A percentile compares a stretch with the other conserved stretches of the same genome.
These are phyloP conservation scores for Saxidomus purpurata DNA, from an alignment of 1,140 invertebrate genomes.

Conservation along the genomic window DNA sequence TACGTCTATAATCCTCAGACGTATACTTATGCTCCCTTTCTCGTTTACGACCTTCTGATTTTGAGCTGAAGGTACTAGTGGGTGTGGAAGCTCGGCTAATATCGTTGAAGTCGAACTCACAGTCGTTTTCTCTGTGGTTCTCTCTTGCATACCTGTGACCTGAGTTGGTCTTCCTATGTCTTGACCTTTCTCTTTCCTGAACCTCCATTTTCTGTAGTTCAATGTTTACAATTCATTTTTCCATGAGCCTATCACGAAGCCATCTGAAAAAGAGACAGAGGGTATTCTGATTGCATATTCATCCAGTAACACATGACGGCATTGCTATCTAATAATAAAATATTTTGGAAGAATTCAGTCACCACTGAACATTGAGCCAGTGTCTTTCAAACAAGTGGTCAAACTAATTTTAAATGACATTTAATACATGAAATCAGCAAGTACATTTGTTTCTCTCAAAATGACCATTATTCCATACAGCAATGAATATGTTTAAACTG, in stretches of 20 bases:
- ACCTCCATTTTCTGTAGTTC: neutral
- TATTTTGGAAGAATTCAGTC: too few relatives aligned
- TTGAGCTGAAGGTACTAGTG: slow-evolving; percentile 76
- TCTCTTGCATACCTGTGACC: slow-evolving; percentile 11
- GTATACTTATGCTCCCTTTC: slow-evolving; percentile 69
- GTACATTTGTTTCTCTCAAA: too few relatives aligned
- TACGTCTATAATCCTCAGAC: slow-evolving; percentile 75
- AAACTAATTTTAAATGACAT: too few relatives aligned
- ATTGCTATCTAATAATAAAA: too few relatives aligned
- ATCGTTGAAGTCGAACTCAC: slow-evolving; percentile 79
- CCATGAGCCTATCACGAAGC: too few relatives aligned
- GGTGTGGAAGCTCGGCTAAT: slow-evolving; percentile 78
- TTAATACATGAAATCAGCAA: too few relatives aligned
- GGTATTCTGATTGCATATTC: neutral
- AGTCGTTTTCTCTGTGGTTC: slow-evolving; percentile 63
- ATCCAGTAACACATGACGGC: too few relatives aligned
- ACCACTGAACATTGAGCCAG: too few relatives aligned
- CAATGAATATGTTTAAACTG: too few relatives aligned
- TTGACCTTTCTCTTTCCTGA: slow-evolving; percentile 23
- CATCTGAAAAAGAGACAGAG: neutral
- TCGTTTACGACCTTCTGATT: slow-evolving; percentile 74
- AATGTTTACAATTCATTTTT: neutral
- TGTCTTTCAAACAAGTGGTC: too few relatives aligned
- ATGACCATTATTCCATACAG: too few relatives aligned
- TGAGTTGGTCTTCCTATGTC: slow-evolving; percentile 30